Evolutionary conservation across 2,113 vertebrate genomes (phyloP).

Genomic region (Trematomus loennbergii): DNA sequence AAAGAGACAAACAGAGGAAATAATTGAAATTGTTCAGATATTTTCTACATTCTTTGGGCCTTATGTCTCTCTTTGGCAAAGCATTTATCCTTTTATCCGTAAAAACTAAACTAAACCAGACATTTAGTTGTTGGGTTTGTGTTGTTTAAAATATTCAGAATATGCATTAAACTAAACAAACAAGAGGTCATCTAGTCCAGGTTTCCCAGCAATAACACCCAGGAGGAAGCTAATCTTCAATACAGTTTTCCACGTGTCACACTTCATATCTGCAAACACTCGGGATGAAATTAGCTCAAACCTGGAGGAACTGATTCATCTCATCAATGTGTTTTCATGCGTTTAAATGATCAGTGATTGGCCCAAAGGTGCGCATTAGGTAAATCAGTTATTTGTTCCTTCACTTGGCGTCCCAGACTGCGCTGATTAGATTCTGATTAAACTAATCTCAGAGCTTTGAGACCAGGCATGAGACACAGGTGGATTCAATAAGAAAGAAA

Average conservation of each 20-base stretch:
- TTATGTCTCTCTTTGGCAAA: background rate
- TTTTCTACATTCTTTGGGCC: background rate
- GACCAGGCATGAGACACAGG: background rate
- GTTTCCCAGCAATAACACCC: background rate
- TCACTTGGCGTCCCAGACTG: background rate
- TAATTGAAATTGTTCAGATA: background rate
- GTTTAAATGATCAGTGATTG: background rate
- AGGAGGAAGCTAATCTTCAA: background rate
- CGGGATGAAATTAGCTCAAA: background rate
- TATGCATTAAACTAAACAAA: background rate
- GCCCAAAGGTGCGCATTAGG: background rate
- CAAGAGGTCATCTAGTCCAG: background rate
- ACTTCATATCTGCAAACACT: background rate
- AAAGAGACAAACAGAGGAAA: background rate
- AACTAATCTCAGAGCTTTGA: background rate
- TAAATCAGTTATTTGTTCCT: background rate
- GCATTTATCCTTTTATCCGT: background rate
- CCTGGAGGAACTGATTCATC: background rate
- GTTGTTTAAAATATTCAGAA: background rate
- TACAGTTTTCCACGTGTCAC: conserved; percentile 2
- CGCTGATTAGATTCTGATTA: background rate
- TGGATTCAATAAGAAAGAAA: background rate
- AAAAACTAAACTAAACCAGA: background rate
- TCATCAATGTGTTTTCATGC: background rate
- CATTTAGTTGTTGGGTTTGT: background rate